phyloP scores from a whole-genome alignment of 2,888 invertebrate species.

The Drosophila nr. fundita region DNA sequence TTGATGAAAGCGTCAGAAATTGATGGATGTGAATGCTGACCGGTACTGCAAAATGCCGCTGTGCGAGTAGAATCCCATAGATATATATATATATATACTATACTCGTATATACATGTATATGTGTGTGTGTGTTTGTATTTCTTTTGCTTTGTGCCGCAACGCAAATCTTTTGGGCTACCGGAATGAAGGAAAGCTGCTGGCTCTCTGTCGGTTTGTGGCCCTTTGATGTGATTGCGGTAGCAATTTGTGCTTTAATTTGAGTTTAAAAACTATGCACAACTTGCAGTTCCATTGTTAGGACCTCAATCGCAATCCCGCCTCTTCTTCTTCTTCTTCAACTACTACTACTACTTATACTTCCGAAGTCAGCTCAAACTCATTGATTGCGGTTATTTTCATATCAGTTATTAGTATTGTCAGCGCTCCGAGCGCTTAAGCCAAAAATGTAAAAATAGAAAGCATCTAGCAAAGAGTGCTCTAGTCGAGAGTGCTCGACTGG shows the following conservation, averaged over 20 bases:
- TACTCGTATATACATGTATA: not conserved
- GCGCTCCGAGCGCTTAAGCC: conserved; percentile 47
- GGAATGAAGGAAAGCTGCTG: conserved; percentile 36
- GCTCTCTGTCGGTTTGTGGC: conserved; percentile 49
- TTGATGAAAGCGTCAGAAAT: conserved; percentile 84
- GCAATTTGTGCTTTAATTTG: conserved; percentile 81
- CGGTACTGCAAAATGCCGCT: conserved; percentile 43
- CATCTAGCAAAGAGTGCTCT: not conserved
- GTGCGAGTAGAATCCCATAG: conserved; percentile 28
- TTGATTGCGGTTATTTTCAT: conserved; percentile 65
- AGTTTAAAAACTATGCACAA: conserved; percentile 79
- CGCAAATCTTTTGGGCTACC: conserved; percentile 79
- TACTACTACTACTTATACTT: conserved; percentile 2
- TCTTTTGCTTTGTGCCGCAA: conserved; percentile 69
- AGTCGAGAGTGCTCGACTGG: not conserved
- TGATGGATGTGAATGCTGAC: conserved; percentile 81
- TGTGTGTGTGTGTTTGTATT: not conserved
- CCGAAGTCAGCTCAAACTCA: not conserved
- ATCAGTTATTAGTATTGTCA: conserved; percentile 58
- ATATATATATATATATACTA: conserved; percentile 1
- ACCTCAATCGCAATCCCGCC: not conserved
- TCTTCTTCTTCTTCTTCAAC: not conserved
- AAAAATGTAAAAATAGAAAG: conserved; percentile 9
- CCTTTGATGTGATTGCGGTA: conserved; percentile 77
- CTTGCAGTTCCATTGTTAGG: conserved; percentile 66